Evolutionary conservation across 1,140 invertebrate genomes (phyloP), one percentile per base, ranked within the genome.

Genomic region (Sycophaga agraensis): DNA sequence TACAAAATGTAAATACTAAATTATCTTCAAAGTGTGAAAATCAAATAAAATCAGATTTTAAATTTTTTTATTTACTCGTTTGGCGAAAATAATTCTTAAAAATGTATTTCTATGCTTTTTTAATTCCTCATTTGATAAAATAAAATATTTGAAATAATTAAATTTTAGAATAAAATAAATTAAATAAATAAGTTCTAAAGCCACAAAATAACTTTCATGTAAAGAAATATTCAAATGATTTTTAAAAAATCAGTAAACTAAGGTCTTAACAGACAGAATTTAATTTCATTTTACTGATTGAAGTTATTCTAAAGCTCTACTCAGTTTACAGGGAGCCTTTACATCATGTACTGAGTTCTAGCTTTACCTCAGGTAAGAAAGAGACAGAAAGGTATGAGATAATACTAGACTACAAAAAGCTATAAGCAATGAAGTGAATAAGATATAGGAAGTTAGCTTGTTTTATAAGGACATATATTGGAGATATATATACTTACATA

Each of bases 241-340:
- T 61, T 48, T 54, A 26, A 48, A 61, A 48, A 49, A 54, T 50
- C 40, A 46, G 59, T 39, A 40, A 60, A 11, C 14, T n/a, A 16
- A 51, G 22, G 17, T n/a, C n/a, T 51, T 17, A 59, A 8, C 48
- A 37, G 37, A 37, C 17, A 59, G n/a, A 59, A 14, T 35, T 24
- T 61, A 61, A 54, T 61, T 61, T 26, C 46, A 54, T 54, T 54
- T 16, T 39, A 61, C 22, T 54, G 11, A 35, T 53, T 45, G 45
- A 60, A 53, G 21, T 39, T 24, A 53, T 53, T 24, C 24, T 28
- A 60, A 43, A 39, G 49, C 5, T 48, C 24, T 28, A 39, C n/a
- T 40, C 54, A 22, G 21, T 28, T 55, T 31, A 7, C 17, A 53
- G 24, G 40, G 16, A 35, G 17, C 11, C 39, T 60, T 53, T 53